Conservation (phyloP, 1,140 invertebrate genomes). For the Drosophila oshimai region DNA sequence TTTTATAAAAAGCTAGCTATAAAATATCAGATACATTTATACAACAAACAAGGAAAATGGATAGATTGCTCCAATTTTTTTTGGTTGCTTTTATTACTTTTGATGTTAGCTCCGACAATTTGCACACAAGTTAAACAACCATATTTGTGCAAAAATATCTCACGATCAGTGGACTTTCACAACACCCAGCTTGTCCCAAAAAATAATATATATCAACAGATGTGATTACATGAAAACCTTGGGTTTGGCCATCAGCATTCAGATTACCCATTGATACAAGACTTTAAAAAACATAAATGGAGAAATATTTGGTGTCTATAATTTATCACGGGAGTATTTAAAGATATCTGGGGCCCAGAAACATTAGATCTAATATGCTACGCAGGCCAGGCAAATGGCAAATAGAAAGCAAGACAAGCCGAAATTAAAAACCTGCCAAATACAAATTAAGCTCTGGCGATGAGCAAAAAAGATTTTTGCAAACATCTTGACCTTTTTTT, state of each 20-base stretch:
- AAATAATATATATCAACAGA: slow-evolving; percentile 1
- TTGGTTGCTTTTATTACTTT: background rate
- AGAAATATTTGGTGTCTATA: slow-evolving; percentile 14
- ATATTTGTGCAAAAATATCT: slow-evolving; percentile 34
- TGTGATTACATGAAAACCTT: slow-evolving; percentile 21
- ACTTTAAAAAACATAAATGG: background rate
- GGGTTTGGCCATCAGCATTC: background rate
- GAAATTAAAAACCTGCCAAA: slow-evolving; percentile 14
- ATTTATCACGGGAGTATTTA: slow-evolving; percentile 20
- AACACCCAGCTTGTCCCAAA: background rate
- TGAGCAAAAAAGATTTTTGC: slow-evolving; percentile 46
- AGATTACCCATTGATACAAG: slow-evolving; percentile 6
- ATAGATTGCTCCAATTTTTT: background rate
- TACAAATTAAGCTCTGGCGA: slow-evolving; percentile 26
- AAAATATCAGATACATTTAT: background rate
- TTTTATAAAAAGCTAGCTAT: background rate
- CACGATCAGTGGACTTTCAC: slow-evolving; percentile 24
- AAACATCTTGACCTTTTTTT: slow-evolving; percentile 67
- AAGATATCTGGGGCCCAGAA: slow-evolving; percentile 9
- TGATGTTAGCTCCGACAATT: background rate
- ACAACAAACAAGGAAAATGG: background rate
- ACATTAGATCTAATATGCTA: slow-evolving; percentile 49
- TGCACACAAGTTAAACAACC: background rate
- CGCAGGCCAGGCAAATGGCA: too few relatives aligned
- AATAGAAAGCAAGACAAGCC: slow-evolving; percentile 34